Evolutionary conservation across 2,113 vertebrate genomes (phyloP).

Genomic region (Aspiorhynchus laticeps): DNA sequence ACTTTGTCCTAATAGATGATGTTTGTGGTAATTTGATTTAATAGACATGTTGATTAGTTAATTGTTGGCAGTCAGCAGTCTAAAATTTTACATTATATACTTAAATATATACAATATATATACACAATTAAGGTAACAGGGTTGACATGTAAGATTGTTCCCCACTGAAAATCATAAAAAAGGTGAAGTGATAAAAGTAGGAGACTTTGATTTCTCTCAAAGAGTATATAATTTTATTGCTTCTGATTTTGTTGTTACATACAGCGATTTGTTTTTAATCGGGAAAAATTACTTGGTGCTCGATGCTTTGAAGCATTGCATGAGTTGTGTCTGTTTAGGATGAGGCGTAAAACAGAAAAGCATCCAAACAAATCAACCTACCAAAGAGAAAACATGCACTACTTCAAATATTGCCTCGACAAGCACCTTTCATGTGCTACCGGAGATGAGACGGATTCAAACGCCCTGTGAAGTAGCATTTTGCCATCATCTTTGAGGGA

Average conservation of each 20-base stretch:
- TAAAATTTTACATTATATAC: too few relatives aligned
- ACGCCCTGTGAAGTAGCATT: conserved; percentile 61
- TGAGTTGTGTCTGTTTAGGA: background rate
- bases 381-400: background rate
- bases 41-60: background rate
- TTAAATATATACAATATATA: too few relatives aligned
- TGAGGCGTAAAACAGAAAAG: background rate
- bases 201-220: too few relatives aligned
- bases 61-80: background rate
- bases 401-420: conserved; percentile 9
- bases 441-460: conserved; percentile 53
- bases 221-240: background rate
- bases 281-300: background rate
- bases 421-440: conserved; percentile 59
- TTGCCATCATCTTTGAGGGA: conserved; percentile 50
- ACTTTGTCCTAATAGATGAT: background rate
- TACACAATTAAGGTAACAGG: too few relatives aligned
- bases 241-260: background rate
- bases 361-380: conserved; percentile 15
- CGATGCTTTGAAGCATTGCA: background rate
- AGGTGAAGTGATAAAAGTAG: too few relatives aligned
- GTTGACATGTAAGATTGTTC: too few relatives aligned
- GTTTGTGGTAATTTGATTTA: background rate
- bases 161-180: too few relatives aligned
- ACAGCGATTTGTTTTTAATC: background rate